phyloP scores from a whole-genome alignment of 2,888 invertebrate species.

The Proisotoma minuta region DNA sequence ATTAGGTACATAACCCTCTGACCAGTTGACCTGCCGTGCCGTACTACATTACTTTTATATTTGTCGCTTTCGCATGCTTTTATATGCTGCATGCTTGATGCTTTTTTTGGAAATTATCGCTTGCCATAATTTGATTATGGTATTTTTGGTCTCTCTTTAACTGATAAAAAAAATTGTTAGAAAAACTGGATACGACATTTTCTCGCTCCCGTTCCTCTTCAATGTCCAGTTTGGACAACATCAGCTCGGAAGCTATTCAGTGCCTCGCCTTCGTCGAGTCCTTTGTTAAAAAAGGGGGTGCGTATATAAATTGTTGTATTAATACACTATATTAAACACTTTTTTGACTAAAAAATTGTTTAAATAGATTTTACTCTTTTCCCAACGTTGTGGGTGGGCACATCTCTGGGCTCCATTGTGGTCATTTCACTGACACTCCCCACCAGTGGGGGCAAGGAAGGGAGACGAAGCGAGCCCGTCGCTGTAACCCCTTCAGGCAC shows the following conservation, averaged over 20 bases:
- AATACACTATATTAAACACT: neutral
- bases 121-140: constrained; percentile 9
- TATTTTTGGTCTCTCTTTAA: neutral
- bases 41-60: constrained; percentile 6
- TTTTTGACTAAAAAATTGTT: neutral
- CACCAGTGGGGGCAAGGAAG: constrained; percentile 67
- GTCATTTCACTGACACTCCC: constrained; percentile 76
- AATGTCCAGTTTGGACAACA: constrained; percentile 96
- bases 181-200: constrained; percentile 94
- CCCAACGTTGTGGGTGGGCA: constrained; percentile 97
- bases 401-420: constrained; percentile 91
- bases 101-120: no score
- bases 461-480: constrained; percentile 76
- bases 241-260: constrained; percentile 91
- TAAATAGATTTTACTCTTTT: constrained; percentile 71
- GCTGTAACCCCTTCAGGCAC: constrained; percentile 84
- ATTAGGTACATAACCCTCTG: no score
- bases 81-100: no score
- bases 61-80: constrained; percentile 8
- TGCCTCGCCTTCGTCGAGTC: constrained; percentile 94
- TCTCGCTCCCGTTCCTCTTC: constrained; percentile 94
- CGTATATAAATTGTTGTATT: constrained; percentile 48
- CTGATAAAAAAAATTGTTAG: constrained; percentile 53
- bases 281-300: constrained; percentile 89
- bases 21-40: no score